Conservation (phyloP, 2,888 invertebrate species). For the Pristionchus fissidentatus region DNA sequence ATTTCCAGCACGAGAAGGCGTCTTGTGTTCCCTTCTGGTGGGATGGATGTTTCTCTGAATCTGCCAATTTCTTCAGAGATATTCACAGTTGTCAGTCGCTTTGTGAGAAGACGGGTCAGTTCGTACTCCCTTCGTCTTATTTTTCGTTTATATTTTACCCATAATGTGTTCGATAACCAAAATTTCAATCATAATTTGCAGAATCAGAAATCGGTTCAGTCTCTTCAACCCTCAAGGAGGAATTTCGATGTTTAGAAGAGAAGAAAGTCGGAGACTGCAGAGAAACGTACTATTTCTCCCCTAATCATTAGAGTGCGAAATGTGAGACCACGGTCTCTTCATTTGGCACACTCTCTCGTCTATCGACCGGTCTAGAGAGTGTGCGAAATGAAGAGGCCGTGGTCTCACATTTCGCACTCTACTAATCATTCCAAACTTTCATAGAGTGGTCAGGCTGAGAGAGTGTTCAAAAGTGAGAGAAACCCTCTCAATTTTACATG, state of each 20-base stretch:
- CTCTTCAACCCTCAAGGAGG: constrained; percentile 38
- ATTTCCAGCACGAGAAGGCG: constrained; percentile 62
- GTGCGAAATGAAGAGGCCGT: too few relatives aligned
- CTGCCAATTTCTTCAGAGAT: constrained; percentile 70
- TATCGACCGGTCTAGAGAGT: too few relatives aligned
- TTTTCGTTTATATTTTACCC: too few relatives aligned
- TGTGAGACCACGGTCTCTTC: too few relatives aligned
- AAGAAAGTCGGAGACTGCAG: constrained; percentile 64
- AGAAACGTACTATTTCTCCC: constrained; percentile 66
- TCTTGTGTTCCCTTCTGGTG: constrained; percentile 69
- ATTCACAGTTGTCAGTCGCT: constrained; percentile 58
- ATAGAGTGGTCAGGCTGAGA: not conserved
- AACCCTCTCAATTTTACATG: too few relatives aligned
- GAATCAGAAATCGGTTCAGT: constrained; percentile 19
- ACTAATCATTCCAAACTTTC: too few relatives aligned
- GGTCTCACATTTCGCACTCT: too few relatives aligned
- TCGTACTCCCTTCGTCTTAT: not conserved
- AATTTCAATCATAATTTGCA: not conserved
- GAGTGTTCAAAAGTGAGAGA: too few relatives aligned
- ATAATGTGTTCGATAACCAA: not conserved
- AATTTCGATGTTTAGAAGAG: constrained; percentile 66
- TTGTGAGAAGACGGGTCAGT: constrained; percentile 58
- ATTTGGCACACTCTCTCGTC: too few relatives aligned
- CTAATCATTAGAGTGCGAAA: not conserved
- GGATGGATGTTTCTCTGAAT: constrained; percentile 68